Evolutionary conservation across 1,140 invertebrate genomes (phyloP).

Genomic region (Orchesella cincta): DNA sequence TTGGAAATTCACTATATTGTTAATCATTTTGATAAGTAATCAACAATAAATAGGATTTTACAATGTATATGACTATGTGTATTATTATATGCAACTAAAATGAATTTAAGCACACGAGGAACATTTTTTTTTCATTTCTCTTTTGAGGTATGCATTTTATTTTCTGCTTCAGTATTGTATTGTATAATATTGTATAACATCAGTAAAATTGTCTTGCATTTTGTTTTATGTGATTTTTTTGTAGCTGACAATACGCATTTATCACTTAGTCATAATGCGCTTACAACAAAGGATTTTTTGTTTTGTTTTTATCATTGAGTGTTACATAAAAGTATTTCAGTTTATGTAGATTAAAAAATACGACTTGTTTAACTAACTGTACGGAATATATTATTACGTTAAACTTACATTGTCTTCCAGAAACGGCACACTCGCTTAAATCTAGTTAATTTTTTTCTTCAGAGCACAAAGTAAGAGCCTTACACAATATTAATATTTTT

Average conservation of each 20-base stretch:
- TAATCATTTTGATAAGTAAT: not conserved
- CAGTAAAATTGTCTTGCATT: slow-evolving; percentile 28
- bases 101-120: no score
- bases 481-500: not conserved
- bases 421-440: slow-evolving; percentile 1
- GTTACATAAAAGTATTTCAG: slow-evolving; percentile 6
- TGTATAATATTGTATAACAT: slow-evolving; percentile 19
- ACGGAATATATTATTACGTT: not conserved
- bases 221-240: not conserved
- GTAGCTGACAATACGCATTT: not conserved
- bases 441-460: slow-evolving; percentile 1
- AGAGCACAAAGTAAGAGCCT: slow-evolving; percentile 16
- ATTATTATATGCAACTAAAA: no score
- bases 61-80: not conserved
- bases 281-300: slow-evolving; percentile 9
- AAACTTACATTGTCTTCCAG: not conserved
- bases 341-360: slow-evolving; percentile 16
- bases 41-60: not conserved
- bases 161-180: not conserved
- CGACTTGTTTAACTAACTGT: not conserved
- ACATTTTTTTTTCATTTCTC: not conserved
- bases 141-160: slow-evolving; percentile 19
- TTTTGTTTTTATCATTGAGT: not conserved
- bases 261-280: not conserved
- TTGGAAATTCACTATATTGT: no score